Base-by-base conservation (phyloP, 2,797 vertebrate genomes). In the Macropus fuliginosus region DNA sequence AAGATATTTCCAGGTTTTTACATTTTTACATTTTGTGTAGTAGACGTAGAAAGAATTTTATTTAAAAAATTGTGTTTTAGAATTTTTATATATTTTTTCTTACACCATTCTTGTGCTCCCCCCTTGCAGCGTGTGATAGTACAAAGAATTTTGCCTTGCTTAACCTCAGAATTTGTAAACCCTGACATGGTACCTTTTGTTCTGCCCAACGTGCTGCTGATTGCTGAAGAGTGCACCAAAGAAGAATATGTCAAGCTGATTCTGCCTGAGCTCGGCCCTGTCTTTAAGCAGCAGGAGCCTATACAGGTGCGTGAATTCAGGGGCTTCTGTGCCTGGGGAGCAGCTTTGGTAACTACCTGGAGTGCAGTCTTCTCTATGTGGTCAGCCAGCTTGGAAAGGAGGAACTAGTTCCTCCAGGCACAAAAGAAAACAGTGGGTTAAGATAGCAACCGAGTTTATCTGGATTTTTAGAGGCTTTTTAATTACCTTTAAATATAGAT, bases 131-230 rank as follows among this genome's bases (percentile, higher is more conserved):
- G 99, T 96, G 99, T 99, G 97, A 99, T 99, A 97, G 98, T 99
- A 90, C 99, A 99, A 96, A 99, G 99, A 81, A 99, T 99, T 99
- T 98, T 99, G 93, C 99, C 99, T 2, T 99, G 98, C 29, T 98
- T 99, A 98, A 99, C 99, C 46, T 99, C 99, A 0, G 99, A 99
- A 98, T 99, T 99, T 95, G 99, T 99, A 97, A 99, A 99, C 97
- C 99, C 99, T 6, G 99, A 99, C 97, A 99, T 99, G 99, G 99
- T 99, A 97, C 99, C 99, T 74, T 99, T 99, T 92, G 99, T 99
- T 96, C 98, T 99, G 96, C 99, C 99, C 95, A 99, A 99, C 0
- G 99, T 99, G 98, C 99, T 99, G 96, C 98, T 99, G 24, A 99
- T 99, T 94, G 99, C 99, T 0, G 99, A 99, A 96, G 99, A 99